Evolutionary conservation across 2,888 invertebrate species (phyloP), one percentile per base, ranked within the genome.

Genomic region (Pherbina coryleti): DNA sequence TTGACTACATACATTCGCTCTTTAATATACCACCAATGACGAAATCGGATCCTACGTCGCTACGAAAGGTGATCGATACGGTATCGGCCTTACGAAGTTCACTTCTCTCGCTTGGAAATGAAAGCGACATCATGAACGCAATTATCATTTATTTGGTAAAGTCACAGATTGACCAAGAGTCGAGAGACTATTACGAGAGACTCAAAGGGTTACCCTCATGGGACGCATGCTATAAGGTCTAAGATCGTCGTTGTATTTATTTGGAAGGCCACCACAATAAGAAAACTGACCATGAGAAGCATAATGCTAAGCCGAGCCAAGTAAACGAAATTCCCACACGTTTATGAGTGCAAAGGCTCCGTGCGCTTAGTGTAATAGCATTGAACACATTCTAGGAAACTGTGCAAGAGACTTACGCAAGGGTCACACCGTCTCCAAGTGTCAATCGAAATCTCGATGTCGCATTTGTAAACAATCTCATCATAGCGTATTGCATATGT

Each of bases 351-450:
- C 19, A 1, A 66, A 44, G 5, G 62, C 75, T 5, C 53, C 11
- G 4, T 28, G 28, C 17, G 22, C 62, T 11, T 78, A 78, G 34
- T 75, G 78, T 28, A 69, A 28, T 31, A 49, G 49, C 17, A 2
- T 19, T 22, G 70, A 70, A 14, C 53, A 77, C 34, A 49, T 71
- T 31, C 34, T 77, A 8, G 44, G 60, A n/a, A 67, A 37, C 3
- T 78, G 77, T 69, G 34, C 77, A 7, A 44, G 22, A 5, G 76
- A 72, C n/a, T 67, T 78, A 14, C 66, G 31, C 31, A 31, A 31
- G 31, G 31, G 5, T 31, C 31, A 51, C n/a, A 51, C 51, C 14
- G 51, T 51, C 2, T 51, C 4, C 51, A 51, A 51, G n/a, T 51
- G 51, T 8, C 51, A 17, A 14, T 51, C 51, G 3, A 51, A 51